Conservation (phyloP, 2,888 invertebrate species). For the Spicauda simplicius region DNA sequence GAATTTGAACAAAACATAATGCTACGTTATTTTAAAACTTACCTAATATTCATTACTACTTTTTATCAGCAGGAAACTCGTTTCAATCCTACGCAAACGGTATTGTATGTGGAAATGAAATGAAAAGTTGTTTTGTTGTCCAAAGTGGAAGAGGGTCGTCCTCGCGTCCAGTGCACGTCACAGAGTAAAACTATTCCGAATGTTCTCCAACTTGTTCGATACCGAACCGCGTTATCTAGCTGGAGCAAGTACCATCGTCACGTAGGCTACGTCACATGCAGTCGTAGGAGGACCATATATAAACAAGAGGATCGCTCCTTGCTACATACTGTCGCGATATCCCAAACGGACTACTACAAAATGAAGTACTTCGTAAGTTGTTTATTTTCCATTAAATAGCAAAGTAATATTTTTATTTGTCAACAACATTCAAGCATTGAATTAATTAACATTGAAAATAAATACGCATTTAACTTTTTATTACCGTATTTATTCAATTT, state of each 20-base stretch:
- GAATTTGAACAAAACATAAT: conserved; percentile 1
- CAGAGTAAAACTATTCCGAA: conserved; percentile 28
- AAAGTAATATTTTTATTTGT: not conserved
- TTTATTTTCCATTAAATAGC: conserved; percentile 37
- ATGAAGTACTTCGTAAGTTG: conserved; percentile 66
- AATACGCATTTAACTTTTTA: not conserved
- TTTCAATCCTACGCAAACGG: not conserved
- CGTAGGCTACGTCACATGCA: conserved; percentile 41
- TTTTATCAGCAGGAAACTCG: not conserved
- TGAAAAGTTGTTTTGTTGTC: conserved; percentile 5
- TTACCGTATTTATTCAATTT: not conserved
- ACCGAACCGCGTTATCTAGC: conserved; percentile 22
- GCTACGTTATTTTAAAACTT: no score
- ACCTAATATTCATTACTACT: not conserved
- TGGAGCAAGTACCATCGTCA: conserved; percentile 33
- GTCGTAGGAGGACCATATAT: conserved; percentile 50
- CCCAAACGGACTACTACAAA: conserved; percentile 44
- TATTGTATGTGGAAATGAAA: not conserved
- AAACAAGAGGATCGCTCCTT: conserved; percentile 48
- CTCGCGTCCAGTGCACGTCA: conserved; percentile 17
- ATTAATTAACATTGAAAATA: not conserved
- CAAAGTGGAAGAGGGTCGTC: conserved; percentile 22
- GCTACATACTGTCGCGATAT: conserved; percentile 45
- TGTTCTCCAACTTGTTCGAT: conserved; percentile 15
- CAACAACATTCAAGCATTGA: not conserved